phyloP scores from a whole-genome alignment of 2,888 invertebrate species.

The Crossocerus cetratus region DNA sequence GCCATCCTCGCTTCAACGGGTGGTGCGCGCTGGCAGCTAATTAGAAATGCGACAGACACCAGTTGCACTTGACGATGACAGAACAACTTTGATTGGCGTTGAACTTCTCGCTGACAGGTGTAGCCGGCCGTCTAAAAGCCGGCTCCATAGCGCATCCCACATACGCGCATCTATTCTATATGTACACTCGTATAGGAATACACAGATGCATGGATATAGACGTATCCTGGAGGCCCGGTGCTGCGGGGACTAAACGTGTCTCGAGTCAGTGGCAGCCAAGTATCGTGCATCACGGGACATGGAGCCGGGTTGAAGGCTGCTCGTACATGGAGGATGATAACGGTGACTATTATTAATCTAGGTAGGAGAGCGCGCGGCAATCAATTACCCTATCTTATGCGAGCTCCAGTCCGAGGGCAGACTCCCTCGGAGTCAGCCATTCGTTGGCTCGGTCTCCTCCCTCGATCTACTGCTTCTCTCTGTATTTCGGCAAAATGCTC shows the following conservation, averaged over 20 bases:
- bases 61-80: slow-evolving; percentile 48
- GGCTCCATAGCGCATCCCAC: background rate
- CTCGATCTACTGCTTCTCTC: background rate
- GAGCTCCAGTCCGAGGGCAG: slow-evolving; percentile 25
- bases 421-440: slow-evolving; percentile 1
- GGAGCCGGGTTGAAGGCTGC: slow-evolving; percentile 45
- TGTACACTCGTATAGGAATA: too few species aligned
- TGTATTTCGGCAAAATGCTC: slow-evolving; percentile 51
- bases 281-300: slow-evolving; percentile 59
- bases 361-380: slow-evolving; percentile 60
- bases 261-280: slow-evolving; percentile 57
- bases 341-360: slow-evolving; percentile 65
- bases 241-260: slow-evolving; percentile 51
- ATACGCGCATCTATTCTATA: background rate
- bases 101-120: slow-evolving; percentile 50
- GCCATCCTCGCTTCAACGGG: background rate
- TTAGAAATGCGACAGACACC: slow-evolving; percentile 37
- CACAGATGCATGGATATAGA: background rate
- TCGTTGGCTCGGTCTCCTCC: slow-evolving; percentile 12
- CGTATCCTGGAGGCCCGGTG: slow-evolving; percentile 37
- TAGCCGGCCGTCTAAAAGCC: slow-evolving; percentile 46
- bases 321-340: slow-evolving; percentile 54
- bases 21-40: slow-evolving; percentile 2
- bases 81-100: slow-evolving; percentile 24
- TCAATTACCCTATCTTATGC: slow-evolving; percentile 67